These are phyloP conservation scores for Geotrupes spiniger DNA, from an alignment of 2,888 invertebrate genomes.

Conservation along the genomic window DNA sequence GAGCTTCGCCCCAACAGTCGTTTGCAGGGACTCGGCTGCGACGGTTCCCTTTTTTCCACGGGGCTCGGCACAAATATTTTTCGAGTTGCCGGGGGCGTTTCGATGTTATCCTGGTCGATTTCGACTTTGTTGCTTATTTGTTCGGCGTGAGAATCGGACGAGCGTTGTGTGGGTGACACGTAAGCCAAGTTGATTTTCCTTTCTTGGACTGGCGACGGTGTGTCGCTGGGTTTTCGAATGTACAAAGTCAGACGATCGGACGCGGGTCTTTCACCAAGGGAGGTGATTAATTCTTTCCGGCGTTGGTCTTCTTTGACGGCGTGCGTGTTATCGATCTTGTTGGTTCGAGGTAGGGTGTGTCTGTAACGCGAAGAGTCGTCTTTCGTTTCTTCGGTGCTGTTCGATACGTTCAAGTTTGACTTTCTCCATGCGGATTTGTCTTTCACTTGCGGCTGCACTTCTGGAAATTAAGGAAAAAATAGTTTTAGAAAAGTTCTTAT, in stretches of 20 bases:
- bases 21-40: constrained; percentile 55
- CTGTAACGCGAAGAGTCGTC: constrained; percentile 58
- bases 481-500: no score
- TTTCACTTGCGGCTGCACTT: constrained; percentile 55
- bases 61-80: constrained; percentile 65
- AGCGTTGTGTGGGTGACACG: constrained; percentile 27
- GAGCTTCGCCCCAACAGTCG: constrained; percentile 49
- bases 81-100: constrained; percentile 81
- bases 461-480: constrained; percentile 17
- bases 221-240: constrained; percentile 53
- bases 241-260: constrained; percentile 61
- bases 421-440: constrained; percentile 78
- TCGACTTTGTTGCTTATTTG: constrained; percentile 65
- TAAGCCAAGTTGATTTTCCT: constrained; percentile 23
- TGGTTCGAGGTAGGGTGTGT: constrained; percentile 52
- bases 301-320: constrained; percentile 51
- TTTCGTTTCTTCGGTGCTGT: constrained; percentile 65
- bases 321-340: constrained; percentile 39
- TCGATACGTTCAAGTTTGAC: constrained; percentile 63
- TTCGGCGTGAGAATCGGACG: constrained; percentile 14
- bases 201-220: constrained; percentile 15
- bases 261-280: constrained; percentile 53
- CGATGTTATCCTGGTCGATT: constrained; percentile 87
- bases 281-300: constrained; percentile 54
- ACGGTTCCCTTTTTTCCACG: constrained; percentile 53